Conservation (phyloP, 2,113 vertebrate genomes). For the Salvelinus alpinus region DNA sequence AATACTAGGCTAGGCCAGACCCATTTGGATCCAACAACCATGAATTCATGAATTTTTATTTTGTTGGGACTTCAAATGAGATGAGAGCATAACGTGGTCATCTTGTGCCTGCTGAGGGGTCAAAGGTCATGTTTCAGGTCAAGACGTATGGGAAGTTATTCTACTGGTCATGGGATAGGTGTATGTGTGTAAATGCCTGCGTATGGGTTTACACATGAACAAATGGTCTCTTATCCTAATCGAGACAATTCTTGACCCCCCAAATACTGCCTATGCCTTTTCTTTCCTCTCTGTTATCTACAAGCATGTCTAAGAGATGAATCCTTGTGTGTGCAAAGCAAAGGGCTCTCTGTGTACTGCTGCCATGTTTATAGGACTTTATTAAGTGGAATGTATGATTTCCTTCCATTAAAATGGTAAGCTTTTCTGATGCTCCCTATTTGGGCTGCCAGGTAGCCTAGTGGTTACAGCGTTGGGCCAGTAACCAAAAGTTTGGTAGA, state of each 20-base stretch:
- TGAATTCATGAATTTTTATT: too few species aligned
- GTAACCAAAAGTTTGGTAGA: too few species aligned
- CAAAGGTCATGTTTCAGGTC: conserved; percentile 30
- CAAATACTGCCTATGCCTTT: not conserved
- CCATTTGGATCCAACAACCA: too few species aligned
- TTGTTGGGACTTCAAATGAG: too few species aligned
- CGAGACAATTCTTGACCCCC: conserved; percentile 21
- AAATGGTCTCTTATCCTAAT: conserved; percentile 32
- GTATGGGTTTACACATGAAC: not conserved
- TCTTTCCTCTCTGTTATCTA: not conserved
- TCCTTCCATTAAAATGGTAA: conserved; percentile 38
- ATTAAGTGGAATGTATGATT: conserved; percentile 50
- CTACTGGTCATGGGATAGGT: conserved; percentile 1
- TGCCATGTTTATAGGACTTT: conserved; percentile 37
- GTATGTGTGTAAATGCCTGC: not conserved
- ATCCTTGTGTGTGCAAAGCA: not conserved
- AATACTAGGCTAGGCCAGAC: too few species aligned
- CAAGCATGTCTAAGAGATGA: conserved; percentile 18
- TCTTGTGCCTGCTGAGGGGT: conserved; percentile 23
- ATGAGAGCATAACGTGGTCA: not conserved
- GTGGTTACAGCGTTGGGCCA: too few species aligned
- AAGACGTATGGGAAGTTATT: conserved; percentile 28
- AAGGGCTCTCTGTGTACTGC: conserved; percentile 10
- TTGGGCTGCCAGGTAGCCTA: too few species aligned
- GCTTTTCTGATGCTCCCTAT: conserved; percentile 10